Conservation (phyloP, 2,888 invertebrate species). For the Netelia fuscicornis region DNA sequence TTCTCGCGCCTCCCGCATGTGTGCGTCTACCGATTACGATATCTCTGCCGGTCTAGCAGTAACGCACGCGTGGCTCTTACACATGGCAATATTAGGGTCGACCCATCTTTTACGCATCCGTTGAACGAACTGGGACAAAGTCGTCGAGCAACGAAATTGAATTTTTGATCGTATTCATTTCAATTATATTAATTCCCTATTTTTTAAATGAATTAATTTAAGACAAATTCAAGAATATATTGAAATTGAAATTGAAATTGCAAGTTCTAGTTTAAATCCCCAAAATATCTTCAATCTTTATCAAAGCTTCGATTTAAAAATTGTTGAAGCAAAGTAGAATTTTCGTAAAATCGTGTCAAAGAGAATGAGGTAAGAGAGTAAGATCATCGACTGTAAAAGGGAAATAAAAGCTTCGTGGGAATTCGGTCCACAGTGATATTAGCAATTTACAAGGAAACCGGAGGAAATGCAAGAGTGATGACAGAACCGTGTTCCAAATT, state of each 20-base stretch:
- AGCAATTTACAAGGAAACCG: constrained; percentile 45
- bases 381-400: constrained; percentile 31
- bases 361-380: constrained; percentile 10
- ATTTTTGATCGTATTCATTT: constrained; percentile 8
- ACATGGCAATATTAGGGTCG: constrained; percentile 24
- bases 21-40: constrained; percentile 47
- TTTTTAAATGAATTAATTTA: background rate
- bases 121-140: constrained; percentile 40
- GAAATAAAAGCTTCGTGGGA: constrained; percentile 54
- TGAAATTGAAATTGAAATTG: background rate
- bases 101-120: constrained; percentile 36
- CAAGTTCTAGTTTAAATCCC: background rate
- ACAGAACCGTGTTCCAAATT: background rate
- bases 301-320: background rate
- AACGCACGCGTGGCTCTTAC: constrained; percentile 24
- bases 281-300: constrained; percentile 1
- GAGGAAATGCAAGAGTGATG: constrained; percentile 3
- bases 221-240: background rate
- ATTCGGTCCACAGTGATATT: constrained; percentile 32
- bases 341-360: constrained; percentile 15
- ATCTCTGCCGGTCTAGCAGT: constrained; percentile 38
- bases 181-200: background rate
- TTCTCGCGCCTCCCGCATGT: constrained; percentile 22
- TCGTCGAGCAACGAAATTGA: constrained; percentile 13
- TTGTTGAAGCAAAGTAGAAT: background rate